Base-by-base conservation (phyloP, 2,797 vertebrate genomes). In the Thaleichthys pacificus region DNA sequence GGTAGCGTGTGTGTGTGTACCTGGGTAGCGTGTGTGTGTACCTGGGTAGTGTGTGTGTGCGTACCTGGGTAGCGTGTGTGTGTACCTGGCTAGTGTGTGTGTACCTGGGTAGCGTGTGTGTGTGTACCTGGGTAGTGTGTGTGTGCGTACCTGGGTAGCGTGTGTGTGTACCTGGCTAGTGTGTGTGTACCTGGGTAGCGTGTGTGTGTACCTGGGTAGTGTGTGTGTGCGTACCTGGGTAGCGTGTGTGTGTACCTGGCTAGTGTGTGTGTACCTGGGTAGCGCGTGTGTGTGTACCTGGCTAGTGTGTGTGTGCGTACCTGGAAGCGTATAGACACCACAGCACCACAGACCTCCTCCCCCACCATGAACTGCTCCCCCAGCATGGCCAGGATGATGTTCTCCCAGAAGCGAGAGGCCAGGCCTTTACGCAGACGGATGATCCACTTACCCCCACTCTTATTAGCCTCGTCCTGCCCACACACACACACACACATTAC, bases 351-450 rank as follows among this genome's bases (percentile, higher is more conserved):
- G 83, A 93, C 90, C 85, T 93, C 92, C 66, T 92, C 92, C 35
- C 92, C 91, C 75, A 93, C 91, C 92, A 93, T 93, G 76, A 93
- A 93, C 82, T 93, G 92, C 63, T 93, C 92, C 1, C 92, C 92
- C 77, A 93, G 2, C 92, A 93, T 91, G 21, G 92, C 92, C 71
- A 93, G 79, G 30, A 93, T 88, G 67, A 92, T 91, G 81, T 93
- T 92, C 80, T 92, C 92, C 92, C 92, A 93, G 80, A 91, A 92
- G 0, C 92, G 82, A 17, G 87, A 91, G 0, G 92, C 91, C 64
- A 93, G 66, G 15, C 92, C 92, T 81, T 92, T 93, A 47, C 92
- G 84, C 0, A 93, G 85, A 1, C 92, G 89, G 7, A 93, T 92
- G 51, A 93, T 93, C 91, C 92, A 93, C 77, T 93, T 92, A 7